A percentile compares a stretch with the other conserved stretches of the same genome.
Conservation (phyloP, 2,888 invertebrate genomes). For the Melanotus villosus region DNA sequence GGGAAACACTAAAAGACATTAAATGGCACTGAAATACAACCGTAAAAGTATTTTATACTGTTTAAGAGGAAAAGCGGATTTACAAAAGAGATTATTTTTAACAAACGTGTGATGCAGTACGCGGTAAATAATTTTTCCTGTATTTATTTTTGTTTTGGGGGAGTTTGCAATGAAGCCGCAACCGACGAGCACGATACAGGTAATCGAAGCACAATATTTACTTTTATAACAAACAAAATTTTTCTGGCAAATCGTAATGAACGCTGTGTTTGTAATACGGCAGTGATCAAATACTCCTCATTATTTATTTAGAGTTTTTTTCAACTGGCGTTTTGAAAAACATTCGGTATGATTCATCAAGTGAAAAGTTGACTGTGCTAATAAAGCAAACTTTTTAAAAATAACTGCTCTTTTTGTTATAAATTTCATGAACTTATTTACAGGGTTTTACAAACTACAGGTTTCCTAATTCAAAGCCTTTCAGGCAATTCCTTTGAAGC, state of each 20-base stretch:
- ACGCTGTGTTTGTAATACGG: neutral
- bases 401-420: no score
- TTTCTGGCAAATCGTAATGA: constrained; percentile 2
- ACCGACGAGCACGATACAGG: neutral
- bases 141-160: neutral
- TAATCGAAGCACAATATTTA: constrained; percentile 15
- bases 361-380: no score
- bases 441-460: no score
- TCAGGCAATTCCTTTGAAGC: no score
- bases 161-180: neutral
- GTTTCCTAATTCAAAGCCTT: no score
- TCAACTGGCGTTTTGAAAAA: no score
- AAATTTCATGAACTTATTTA: no score
- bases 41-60: constrained; percentile 12
- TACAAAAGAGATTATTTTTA: constrained; percentile 3
- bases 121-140: neutral
- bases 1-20: constrained; percentile 13
- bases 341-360: no score
- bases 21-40: constrained; percentile 3
- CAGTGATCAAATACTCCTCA: neutral
- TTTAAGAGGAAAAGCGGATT: constrained; percentile 3
- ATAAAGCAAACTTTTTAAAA: no score
- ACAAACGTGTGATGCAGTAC: neutral
- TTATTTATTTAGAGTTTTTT: no score
- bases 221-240: constrained; percentile 1